Percentiles rank a stretch among this genome's conserved stretches.
Conservation (phyloP, 2,797 vertebrate species). For the Cephalopachus bancanus region DNA sequence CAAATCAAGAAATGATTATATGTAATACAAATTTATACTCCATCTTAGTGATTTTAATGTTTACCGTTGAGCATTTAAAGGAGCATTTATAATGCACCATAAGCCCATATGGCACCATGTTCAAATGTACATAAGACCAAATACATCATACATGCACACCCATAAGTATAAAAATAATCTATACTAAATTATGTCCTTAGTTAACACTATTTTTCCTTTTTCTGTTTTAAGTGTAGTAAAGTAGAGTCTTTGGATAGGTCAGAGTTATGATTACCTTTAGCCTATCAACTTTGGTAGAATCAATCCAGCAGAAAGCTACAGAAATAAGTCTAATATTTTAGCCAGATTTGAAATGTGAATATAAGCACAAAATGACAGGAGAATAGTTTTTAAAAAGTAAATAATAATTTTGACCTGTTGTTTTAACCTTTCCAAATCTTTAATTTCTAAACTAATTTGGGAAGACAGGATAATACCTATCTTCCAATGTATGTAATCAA, state of each 20-base stretch:
- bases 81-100: neutral
- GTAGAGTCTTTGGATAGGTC: neutral
- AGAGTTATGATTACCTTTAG: slow-evolving; percentile 16
- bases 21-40: neutral
- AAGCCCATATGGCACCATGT: neutral
- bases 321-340: slow-evolving; percentile 3
- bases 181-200: neutral
- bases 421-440: slow-evolving; percentile 40
- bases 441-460: slow-evolving; percentile 17
- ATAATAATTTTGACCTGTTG: slow-evolving; percentile 1
- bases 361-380: slow-evolving; percentile 43
- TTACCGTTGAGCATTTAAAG: slow-evolving; percentile 18
- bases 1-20: slow-evolving; percentile 32
- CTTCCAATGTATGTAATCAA: neutral
- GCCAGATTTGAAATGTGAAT: neutral
- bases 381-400: neutral
- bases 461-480: neutral
- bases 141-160: neutral
- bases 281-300: neutral
- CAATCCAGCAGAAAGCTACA: slow-evolving; percentile 6
- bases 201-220: slow-evolving; percentile 30
- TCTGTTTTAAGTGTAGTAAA: slow-evolving; percentile 35
- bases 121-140: slow-evolving; percentile 39
- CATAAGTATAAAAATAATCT: neutral
- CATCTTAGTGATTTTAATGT: neutral